Percentiles rank a stretch among this genome's conserved stretches.
Conservation (phyloP, 2,113 vertebrate genomes). For the Setophaga kirtlandii region DNA sequence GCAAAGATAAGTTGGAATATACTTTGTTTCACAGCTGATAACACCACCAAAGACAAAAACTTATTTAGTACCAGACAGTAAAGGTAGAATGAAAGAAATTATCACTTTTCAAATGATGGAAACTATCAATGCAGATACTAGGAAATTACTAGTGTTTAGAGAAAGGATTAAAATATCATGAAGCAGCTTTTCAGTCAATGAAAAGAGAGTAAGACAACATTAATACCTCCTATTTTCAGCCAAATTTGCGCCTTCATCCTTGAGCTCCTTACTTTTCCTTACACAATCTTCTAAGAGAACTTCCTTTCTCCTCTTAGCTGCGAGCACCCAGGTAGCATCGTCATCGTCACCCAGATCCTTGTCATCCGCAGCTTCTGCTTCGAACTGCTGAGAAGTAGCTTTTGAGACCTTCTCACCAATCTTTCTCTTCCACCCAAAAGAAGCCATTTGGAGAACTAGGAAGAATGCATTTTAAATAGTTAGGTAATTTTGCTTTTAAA, state of each 20-base stretch:
- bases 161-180: neutral
- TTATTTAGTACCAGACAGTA: neutral
- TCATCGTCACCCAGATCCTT: slow-evolving; percentile 48
- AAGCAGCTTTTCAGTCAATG: neutral
- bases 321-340: slow-evolving; percentile 82
- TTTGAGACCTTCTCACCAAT: slow-evolving; percentile 93
- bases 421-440: slow-evolving; percentile 96
- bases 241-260: slow-evolving; percentile 86
- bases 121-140: neutral
- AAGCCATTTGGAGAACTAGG: slow-evolving; percentile 82
- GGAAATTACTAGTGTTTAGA: neutral
- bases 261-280: slow-evolving; percentile 82
- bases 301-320: slow-evolving; percentile 83
- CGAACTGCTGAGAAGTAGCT: slow-evolving; percentile 86
- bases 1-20: neutral
- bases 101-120: neutral
- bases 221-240: slow-evolving; percentile 88
- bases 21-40: neutral
- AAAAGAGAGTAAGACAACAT: neutral
- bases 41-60: neutral
- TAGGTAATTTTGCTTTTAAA: neutral
- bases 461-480: neutral
- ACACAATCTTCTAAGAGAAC: slow-evolving; percentile 82
- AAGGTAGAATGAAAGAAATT: neutral
- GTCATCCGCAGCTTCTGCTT: slow-evolving; percentile 81